Conservation (phyloP, 2,113 vertebrate genomes). For the Anas platyrhynchos region DNA sequence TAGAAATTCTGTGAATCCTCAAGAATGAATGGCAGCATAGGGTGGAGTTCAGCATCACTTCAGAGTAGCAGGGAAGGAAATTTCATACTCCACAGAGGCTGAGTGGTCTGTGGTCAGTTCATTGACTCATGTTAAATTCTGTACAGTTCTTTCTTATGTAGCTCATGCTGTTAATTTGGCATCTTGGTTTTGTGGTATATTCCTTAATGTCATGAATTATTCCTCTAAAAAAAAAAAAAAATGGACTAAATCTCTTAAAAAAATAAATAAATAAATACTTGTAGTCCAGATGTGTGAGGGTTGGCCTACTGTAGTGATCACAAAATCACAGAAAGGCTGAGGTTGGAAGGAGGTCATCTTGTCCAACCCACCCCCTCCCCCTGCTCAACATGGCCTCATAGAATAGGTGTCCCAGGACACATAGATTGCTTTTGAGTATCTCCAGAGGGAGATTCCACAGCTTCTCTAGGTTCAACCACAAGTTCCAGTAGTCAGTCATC, state of each 20-base stretch:
- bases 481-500: too few species aligned
- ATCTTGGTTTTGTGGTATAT: background rate
- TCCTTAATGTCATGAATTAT: background rate
- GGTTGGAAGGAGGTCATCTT: too few species aligned
- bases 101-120: background rate
- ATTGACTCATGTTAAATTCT: background rate
- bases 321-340: too few species aligned
- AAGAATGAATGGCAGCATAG: background rate
- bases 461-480: too few species aligned
- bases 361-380: too few species aligned
- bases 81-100: too few species aligned
- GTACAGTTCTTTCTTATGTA: rapidly evolving
- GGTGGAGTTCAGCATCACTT: background rate
- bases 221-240: background rate
- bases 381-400: too few species aligned
- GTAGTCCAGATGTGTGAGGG: background rate
- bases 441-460: too few species aligned
- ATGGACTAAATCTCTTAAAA: too few species aligned
- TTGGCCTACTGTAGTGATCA: background rate
- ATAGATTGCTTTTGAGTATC: too few species aligned
- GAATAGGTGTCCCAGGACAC: too few species aligned
- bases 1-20: background rate
- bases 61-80: background rate
- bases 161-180: background rate
- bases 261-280: background rate